These are phyloP conservation scores for Tyria jacobaeae DNA, from an alignment of 2,888 invertebrate genomes.

Conservation along the genomic window DNA sequence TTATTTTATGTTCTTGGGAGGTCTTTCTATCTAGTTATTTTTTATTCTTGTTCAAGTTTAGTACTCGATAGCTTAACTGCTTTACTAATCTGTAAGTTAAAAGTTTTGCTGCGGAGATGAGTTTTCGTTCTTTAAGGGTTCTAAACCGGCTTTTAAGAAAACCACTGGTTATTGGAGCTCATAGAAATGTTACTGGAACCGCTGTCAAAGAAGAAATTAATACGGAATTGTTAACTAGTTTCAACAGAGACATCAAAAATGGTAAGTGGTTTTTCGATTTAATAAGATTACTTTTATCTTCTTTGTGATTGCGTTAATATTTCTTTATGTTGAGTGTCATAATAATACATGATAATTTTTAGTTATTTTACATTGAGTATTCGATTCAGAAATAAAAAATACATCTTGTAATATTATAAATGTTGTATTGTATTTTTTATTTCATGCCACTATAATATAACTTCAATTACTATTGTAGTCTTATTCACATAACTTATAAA, in stretches of 20 bases:
- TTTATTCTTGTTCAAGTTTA: not conserved
- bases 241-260: slow-evolving; percentile 72
- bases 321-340: no score
- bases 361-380: no score
- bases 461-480: no score
- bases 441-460: no score
- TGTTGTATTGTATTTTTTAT: no score
- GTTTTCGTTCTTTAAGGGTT: slow-evolving; percentile 62
- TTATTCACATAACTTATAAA: no score
- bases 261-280: slow-evolving; percentile 58
- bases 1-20: slow-evolving; percentile 19
- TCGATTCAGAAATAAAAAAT: no score
- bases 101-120: slow-evolving; percentile 61
- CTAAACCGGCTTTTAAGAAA: slow-evolving; percentile 74
- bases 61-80: not conserved
- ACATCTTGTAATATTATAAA: no score
- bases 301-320: not conserved
- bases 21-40: not conserved
- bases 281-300: not conserved
- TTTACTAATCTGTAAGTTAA: not conserved
- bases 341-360: no score
- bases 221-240: slow-evolving; percentile 65
- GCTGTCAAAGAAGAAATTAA: slow-evolving; percentile 72
- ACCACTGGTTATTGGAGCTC: slow-evolving; percentile 59
- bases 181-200: slow-evolving; percentile 62